phyloP scores from a whole-genome alignment of 2,797 vertebrate species.

The Lepilemur septentrionalis region DNA sequence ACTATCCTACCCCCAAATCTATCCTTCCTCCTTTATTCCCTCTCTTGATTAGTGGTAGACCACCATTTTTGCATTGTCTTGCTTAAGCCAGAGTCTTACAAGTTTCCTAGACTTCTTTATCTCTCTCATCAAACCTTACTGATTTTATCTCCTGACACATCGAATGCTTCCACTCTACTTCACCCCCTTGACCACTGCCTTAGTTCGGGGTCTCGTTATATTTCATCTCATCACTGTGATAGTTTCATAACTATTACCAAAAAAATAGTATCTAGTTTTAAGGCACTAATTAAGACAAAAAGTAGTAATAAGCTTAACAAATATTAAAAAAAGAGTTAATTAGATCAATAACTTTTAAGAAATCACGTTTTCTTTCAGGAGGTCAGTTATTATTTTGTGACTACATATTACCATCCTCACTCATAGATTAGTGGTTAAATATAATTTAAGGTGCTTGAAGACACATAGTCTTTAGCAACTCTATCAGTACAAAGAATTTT shows the following conservation, averaged over 20 bases:
- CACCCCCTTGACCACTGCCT: not conserved
- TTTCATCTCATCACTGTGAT: not conserved
- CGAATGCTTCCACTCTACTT: not conserved
- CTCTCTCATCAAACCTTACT: not conserved
- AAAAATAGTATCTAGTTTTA: not conserved
- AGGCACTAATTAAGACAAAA: not conserved
- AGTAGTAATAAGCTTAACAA: not conserved
- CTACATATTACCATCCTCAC: not conserved
- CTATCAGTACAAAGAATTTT: not conserved
- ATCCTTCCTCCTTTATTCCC: not conserved
- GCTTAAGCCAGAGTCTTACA: not conserved
- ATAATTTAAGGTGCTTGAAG: not conserved
- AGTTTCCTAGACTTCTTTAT: not conserved
- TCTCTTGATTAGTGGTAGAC: not conserved
- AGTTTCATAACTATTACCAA: not conserved
- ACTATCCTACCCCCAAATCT: not conserved
- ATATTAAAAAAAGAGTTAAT: not conserved
- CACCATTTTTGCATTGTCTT: not conserved
- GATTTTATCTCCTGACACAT: not conserved
- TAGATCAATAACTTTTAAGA: slow-evolving; percentile 8
- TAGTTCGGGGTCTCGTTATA: not conserved
- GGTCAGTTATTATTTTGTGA: not conserved
- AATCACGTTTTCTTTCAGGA: slow-evolving; percentile 1
- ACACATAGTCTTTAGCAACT: not conserved
- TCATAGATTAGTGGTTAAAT: not conserved